Evolutionary conservation across 2,797 vertebrate genomes (phyloP), one percentile per base, ranked within the genome.

Genomic region (Buceros bicornis): DNA sequence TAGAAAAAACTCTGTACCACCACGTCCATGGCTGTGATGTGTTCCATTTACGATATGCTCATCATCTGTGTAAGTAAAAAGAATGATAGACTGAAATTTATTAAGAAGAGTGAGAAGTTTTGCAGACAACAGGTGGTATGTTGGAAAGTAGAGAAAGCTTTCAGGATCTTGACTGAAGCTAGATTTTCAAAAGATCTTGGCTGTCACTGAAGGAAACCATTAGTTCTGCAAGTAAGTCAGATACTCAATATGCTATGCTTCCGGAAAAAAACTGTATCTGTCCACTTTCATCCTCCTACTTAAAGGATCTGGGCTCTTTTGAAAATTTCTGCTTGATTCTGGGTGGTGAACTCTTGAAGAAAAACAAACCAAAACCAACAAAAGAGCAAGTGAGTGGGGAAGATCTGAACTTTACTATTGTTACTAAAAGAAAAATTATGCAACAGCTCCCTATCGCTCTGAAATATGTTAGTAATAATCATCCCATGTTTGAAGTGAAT

Each of bases 1-100:
- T 99, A 42, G 99, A 99, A 97, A 99, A 99, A 98, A 99, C 99
- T 0, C 98, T 99, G 9, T 99, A 99, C 96, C 99, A 99, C 78
- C 99, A 99, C 0, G 99, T 99, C 56, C 99, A 99, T 0, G 98
- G 98, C 95, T 99, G 99, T 14, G 99, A 99, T 5, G 96, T 98
- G 43, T 99, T 99, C 97, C 99, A 99, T 91, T 98, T 99, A 65
- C 98, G 99, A 95, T 99, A 98, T 0, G 98, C 99, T 7, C 99
- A 99, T 93, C 99, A 99, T 71, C 96, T 99, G 58, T 5, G 99
- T 99, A 90, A 99, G 99, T 99, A 91, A 74, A 73, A 89, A 61
- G 47, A 85, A 48, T 17, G 19, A 7, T 11, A 73, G 85, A 45
- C 33, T 78, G 47, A 85, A 89, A 71, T 29, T 15, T 4, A 1